Conservation (phyloP, 2,888 invertebrate species). For the Byasa hedistus region DNA sequence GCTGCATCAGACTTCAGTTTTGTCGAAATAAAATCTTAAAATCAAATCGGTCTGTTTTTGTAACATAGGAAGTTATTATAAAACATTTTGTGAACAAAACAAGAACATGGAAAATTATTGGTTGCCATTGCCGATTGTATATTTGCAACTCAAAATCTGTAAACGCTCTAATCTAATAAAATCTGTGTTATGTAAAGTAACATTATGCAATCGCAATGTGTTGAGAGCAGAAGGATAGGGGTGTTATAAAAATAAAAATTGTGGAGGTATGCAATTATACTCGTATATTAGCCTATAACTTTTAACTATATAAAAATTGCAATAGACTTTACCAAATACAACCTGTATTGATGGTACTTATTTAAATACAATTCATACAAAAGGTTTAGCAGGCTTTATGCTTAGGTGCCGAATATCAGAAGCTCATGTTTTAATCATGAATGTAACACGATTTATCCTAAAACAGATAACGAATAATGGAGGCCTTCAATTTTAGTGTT, state of each 20-base stretch:
- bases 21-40: slow-evolving; percentile 1
- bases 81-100: neutral
- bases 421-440: slow-evolving; percentile 3
- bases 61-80: neutral
- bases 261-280: neutral
- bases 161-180: too few species aligned
- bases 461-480: slow-evolving; percentile 8
- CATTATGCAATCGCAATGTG: too few species aligned
- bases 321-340: neutral
- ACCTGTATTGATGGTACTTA: neutral
- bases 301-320: neutral
- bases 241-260: too few species aligned
- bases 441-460: slow-evolving; percentile 3
- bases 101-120: too few species aligned
- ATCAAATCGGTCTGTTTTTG: neutral
- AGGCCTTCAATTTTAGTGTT: slow-evolving; percentile 2
- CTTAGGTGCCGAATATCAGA: slow-evolving; percentile 2
- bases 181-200: too few species aligned
- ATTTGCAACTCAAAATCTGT: too few species aligned
- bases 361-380: slow-evolving; percentile 20
- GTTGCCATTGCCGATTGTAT: too few species aligned
- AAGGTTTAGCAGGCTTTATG: neutral
- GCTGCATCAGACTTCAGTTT: slow-evolving; percentile 34
- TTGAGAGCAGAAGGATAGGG: neutral
- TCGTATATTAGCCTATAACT: neutral